phyloP scores from a whole-genome alignment of 2,888 invertebrate genomes.

The Nymphalis c-album region DNA sequence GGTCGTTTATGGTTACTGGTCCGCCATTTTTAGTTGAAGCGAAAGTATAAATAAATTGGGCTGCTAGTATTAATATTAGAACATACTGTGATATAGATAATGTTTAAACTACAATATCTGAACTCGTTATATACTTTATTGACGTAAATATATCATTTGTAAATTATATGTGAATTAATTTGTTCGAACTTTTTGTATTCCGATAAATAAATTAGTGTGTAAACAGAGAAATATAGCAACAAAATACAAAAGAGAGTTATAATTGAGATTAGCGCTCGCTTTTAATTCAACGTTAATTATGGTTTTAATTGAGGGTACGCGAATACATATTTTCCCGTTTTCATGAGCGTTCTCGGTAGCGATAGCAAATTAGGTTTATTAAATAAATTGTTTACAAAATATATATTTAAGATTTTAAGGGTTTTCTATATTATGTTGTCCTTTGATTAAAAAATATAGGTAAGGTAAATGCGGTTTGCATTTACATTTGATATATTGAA shows the following conservation, averaged over 20 bases:
- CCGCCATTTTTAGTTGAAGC: too few species aligned
- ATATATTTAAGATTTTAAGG: too few species aligned
- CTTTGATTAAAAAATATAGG: too few species aligned
- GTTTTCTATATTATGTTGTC: neutral
- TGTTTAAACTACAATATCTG: too few species aligned
- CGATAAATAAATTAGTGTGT: conserved; percentile 11
- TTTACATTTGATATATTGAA: too few species aligned
- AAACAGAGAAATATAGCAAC: conserved; percentile 35
- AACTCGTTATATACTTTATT: too few species aligned
- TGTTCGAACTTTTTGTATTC: neutral
- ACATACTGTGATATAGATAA: too few species aligned
- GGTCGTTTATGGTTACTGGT: too few species aligned
- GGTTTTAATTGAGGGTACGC: conserved; percentile 72
- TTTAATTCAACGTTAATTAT: conserved; percentile 74
- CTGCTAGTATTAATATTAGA: too few species aligned
- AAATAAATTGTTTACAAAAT: neutral
- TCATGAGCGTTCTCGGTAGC: conserved; percentile 45
- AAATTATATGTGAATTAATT: neutral
- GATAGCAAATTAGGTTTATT: conserved; percentile 39
- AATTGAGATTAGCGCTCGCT: conserved; percentile 70
- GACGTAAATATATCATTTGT: neutral
- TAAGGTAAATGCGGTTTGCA: too few species aligned
- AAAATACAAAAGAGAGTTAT: conserved; percentile 54
- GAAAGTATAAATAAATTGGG: too few species aligned
- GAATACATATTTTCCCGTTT: conserved; percentile 64